phyloP scores from a whole-genome alignment of 2,888 invertebrate species.

The Keiferia lycopersicella region DNA sequence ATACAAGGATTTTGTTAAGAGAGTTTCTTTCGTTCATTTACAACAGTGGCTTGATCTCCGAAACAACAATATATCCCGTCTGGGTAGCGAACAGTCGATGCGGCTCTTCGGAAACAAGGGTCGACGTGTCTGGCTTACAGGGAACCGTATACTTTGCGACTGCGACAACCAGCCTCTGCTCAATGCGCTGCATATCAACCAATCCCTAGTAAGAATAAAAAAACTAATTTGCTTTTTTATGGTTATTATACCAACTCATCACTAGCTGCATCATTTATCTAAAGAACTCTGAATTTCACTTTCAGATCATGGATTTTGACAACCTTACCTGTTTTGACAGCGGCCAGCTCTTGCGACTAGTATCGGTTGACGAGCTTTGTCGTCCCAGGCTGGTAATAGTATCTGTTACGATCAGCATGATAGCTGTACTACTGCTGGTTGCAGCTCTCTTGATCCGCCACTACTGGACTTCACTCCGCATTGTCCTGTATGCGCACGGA shows the following conservation, averaged over 20 bases:
- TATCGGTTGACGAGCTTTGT: background rate
- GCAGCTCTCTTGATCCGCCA: slow-evolving; percentile 1
- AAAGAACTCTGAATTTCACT: background rate
- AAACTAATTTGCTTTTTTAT: background rate
- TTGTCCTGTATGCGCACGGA: slow-evolving; percentile 10
- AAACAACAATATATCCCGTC: slow-evolving; percentile 4
- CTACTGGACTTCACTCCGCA: slow-evolving; percentile 2
- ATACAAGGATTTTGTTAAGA: no score
- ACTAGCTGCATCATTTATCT: no score
- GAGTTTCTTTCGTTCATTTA: background rate
- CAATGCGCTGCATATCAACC: background rate
- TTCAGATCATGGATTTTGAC: slow-evolving; percentile 9
- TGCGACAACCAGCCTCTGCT: slow-evolving; percentile 19
- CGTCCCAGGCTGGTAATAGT: background rate
- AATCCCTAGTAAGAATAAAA: background rate
- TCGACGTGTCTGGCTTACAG: slow-evolving; percentile 10
- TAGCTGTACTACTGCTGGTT: background rate
- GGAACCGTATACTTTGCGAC: slow-evolving; percentile 16
- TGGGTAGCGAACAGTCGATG: background rate
- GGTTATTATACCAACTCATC: no score
- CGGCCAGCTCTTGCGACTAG: background rate
- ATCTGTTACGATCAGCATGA: background rate
- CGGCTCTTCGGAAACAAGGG: background rate
- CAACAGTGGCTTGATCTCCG: slow-evolving; percentile 15
- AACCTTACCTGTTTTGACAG: background rate